Evolutionary conservation across 2,888 invertebrate species (phyloP), one percentile per base, ranked within the genome.

Genomic region (Eulithis testata): DNA sequence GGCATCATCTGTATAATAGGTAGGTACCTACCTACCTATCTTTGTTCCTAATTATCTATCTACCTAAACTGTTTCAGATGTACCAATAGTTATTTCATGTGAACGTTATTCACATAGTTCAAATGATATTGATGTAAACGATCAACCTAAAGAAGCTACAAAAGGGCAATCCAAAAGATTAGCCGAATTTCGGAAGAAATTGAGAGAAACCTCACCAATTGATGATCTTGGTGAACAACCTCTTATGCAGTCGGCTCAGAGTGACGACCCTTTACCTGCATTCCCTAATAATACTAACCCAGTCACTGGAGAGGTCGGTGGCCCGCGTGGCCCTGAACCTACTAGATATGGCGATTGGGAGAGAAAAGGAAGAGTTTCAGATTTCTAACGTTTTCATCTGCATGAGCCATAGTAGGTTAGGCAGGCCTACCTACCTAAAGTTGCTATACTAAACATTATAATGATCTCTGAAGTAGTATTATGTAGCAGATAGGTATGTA

Each of bases 301-400:
- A 5, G 81, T 95, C 65, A 99, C 99, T 6, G 99, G 99, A 11
- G 99, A 99, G 94, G 92, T 98, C 64, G 98, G 98, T 45, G 99
- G 99, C 0, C 99, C 99, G 0, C 94, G 95, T 76, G 99, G 99
- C 6, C 99, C 99, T 0, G 99, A 99, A 93, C 99, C 99, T 8
- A 99, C 99, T 11, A 95, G 99, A 75, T 99, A 98, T 91, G 99
- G 99, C 1, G 99, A 99, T 90, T 99, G 99, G 99, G 99, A 99
- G 86, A 94, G 99, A 73, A 99, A 99, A 84, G 99, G 99, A 67
- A 94, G 99, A 83, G 98, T 98, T 47, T 94, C 97, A 1, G 99
- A 99, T 93, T 99, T 99, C 92, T 99, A 94, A 89, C 1, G 44
- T 45, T 31, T 47, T 12, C 27, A 36, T 60, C 54, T 4, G 4